These are phyloP conservation scores for Spilosoma lubricipeda DNA, from an alignment of 2,888 invertebrate genomes.

Conservation along the genomic window DNA sequence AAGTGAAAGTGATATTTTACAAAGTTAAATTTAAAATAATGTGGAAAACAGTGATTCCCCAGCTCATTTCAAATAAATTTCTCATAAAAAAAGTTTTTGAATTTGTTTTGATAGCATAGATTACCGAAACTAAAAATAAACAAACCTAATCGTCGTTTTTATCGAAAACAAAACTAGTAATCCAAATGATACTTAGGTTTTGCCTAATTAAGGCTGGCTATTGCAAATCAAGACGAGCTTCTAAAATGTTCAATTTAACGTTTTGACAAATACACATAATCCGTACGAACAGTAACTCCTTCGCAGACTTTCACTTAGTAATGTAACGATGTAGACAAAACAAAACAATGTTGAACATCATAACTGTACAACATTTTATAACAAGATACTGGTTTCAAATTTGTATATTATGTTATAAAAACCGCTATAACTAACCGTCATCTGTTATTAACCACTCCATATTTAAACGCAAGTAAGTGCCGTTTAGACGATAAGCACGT, in stretches of 20 bases:
- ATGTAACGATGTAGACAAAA: not conserved
- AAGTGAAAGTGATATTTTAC: not conserved
- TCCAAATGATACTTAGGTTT: not conserved
- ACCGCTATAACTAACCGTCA: slow-evolving; percentile 56
- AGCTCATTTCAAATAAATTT: not conserved
- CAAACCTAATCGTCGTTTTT: not conserved
- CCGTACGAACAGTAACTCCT: not conserved
- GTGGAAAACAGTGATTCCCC: too few species aligned
- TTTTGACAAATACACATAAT: not conserved
- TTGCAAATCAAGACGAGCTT: not conserved
- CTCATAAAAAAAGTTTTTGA: not conserved
- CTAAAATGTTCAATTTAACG: too few species aligned
- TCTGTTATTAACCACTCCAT: slow-evolving; percentile 70
- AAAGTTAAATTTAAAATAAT: not conserved
- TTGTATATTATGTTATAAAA: not conserved
- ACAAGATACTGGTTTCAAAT: not conserved
- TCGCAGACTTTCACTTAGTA: not conserved
- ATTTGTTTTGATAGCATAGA: not conserved
- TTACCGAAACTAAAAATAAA: not conserved
- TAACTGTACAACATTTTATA: not conserved
- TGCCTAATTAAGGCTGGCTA: not conserved
- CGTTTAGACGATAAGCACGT: slow-evolving; percentile 25
- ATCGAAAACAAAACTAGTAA: not conserved
- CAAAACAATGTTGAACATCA: not conserved
- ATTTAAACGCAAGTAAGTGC: slow-evolving; percentile 31